Percentiles rank a stretch among this genome's conserved stretches.
Evolutionary conservation across 2,113 vertebrate genomes (phyloP).

Genomic region (Coreoperca whiteheadi): DNA sequence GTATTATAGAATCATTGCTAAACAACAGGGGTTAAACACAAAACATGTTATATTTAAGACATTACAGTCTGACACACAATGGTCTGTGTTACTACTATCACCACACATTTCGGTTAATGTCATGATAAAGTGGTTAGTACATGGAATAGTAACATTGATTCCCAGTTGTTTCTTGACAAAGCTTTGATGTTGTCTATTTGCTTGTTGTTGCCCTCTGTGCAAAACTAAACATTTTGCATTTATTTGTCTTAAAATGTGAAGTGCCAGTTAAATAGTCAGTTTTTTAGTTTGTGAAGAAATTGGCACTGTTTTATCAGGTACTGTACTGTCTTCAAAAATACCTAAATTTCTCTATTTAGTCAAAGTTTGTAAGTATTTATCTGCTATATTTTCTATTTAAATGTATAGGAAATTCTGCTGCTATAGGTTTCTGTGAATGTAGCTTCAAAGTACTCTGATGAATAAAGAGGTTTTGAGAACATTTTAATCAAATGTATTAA

Average conservation of each 20-base stretch:
- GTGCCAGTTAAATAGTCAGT: not conserved
- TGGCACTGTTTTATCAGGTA: not conserved
- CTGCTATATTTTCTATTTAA: not conserved
- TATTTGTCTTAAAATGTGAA: not conserved
- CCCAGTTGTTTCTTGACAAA: not conserved
- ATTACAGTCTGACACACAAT: too few species aligned
- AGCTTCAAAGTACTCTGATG: not conserved
- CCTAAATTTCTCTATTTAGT: not conserved
- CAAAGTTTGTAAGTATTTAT: not conserved
- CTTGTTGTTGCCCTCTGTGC: not conserved
- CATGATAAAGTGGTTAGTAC: not conserved
- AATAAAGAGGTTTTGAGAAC: not conserved
- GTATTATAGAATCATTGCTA: constrained; percentile 88
- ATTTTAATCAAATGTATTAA: not conserved
- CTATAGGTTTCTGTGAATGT: not conserved
- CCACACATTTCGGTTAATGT: not conserved
- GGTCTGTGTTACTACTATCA: not conserved
- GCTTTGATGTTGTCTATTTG: not conserved
- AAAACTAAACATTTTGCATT: not conserved
- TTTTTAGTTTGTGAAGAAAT: not conserved
- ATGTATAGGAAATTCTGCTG: not conserved
- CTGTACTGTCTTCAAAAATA: not conserved
- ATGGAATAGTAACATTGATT: not conserved
- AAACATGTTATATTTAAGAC: not conserved
- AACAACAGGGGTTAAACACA: constrained; percentile 85